Percentiles rank a stretch among this genome's conserved stretches.
Evolutionary conservation across 2,888 invertebrate species (phyloP).

Genomic region (Phaedon cochleariae): DNA sequence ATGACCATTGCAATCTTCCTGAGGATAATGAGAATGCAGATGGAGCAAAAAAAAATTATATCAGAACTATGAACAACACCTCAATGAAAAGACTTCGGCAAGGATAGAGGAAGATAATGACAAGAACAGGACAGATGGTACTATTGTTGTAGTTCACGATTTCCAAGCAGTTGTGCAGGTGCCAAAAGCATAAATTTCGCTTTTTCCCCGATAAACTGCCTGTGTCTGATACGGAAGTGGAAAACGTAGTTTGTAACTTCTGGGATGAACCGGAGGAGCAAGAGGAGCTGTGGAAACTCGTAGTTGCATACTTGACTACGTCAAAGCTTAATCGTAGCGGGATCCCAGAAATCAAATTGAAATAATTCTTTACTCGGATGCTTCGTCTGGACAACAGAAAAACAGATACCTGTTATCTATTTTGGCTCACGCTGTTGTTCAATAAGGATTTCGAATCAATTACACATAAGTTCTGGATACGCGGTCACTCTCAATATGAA

Average conservation of each 20-base stretch:
- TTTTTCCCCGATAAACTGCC: conserved; percentile 39
- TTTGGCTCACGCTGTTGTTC: conserved; percentile 9
- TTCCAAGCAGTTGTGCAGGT: conserved; percentile 19
- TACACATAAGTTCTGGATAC: conserved; percentile 7
- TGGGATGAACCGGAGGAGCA: conserved; percentile 47
- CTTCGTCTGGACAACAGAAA: conserved; percentile 25
- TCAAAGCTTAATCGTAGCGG: background rate
- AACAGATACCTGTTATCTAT: conserved; percentile 18
- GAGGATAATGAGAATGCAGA: background rate
- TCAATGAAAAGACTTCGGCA: conserved; percentile 19
- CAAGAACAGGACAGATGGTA: too few species aligned
- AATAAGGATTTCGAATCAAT: conserved; percentile 7
- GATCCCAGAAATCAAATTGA: background rate
- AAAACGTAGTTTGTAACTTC: conserved; percentile 43
- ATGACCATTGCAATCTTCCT: too few species aligned
- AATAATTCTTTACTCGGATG: conserved; percentile 20
- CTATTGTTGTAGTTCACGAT: conserved; percentile 11
- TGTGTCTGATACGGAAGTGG: conserved; percentile 32
- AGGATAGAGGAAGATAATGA: conserved; percentile 10
- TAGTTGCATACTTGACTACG: conserved; percentile 20
- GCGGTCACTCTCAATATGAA: conserved; percentile 14
- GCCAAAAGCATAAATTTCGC: conserved; percentile 14
- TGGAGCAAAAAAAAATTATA: background rate
- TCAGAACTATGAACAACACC: conserved; percentile 8
- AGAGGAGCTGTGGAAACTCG: conserved; percentile 40